These are phyloP conservation scores for Atta cephalotes DNA, from an alignment of 1,140 invertebrate genomes.

Conservation along the genomic window DNA sequence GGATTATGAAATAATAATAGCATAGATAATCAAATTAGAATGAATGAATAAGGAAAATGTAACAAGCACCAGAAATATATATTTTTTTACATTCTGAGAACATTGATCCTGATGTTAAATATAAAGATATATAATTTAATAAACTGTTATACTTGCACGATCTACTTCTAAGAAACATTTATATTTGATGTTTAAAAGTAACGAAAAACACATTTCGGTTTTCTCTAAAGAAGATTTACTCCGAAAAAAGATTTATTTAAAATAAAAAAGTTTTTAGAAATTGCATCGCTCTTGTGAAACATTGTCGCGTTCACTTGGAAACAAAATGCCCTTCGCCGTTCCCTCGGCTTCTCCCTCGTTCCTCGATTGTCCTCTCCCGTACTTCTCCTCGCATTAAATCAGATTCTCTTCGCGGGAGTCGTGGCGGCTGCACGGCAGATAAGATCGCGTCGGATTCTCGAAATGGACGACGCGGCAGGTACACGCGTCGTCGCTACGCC, in stretches of 20 bases:
- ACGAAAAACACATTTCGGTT: not conserved
- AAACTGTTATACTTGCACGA: not conserved
- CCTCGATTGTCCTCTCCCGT: conserved; percentile 25
- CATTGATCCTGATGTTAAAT: conserved; percentile 1
- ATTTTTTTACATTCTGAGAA: not conserved
- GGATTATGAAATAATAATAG: not conserved
- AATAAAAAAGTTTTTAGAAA: not conserved
- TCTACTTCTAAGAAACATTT: not conserved
- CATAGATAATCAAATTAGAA: not conserved
- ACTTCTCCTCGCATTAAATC: conserved; percentile 72
- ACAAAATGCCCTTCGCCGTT: not conserved
- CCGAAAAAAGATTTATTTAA: not conserved
- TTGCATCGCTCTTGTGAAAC: not conserved
- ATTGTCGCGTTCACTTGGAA: conserved; percentile 1
- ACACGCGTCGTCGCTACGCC: conserved; percentile 58
- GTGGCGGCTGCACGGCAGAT: conserved; percentile 67
- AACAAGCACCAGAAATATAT: not conserved
- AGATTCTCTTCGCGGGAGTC: conserved; percentile 78
- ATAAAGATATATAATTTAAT: not conserved
- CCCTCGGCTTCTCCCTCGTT: not conserved
- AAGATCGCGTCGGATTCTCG: conserved; percentile 79
- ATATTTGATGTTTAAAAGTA: not conserved
- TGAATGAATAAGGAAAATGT: not conserved
- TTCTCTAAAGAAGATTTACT: not conserved
- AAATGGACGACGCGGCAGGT: conserved; percentile 74